Conservation (phyloP, 1,140 invertebrate genomes). For the Solen grandis region DNA sequence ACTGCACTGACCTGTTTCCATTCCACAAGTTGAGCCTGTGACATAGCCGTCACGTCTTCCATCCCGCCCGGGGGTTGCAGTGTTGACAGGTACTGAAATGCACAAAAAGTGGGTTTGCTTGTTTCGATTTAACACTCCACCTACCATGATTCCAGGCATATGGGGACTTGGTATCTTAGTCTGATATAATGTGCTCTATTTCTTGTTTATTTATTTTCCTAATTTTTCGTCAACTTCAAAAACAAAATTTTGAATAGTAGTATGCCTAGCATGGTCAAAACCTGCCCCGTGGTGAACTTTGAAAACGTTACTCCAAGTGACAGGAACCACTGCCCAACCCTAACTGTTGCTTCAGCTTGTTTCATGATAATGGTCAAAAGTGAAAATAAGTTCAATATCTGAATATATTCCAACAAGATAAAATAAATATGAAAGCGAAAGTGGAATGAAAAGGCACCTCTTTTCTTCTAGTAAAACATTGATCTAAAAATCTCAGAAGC, state of each 20-base stretch:
- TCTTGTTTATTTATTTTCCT: background rate
- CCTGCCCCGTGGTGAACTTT: too few species aligned
- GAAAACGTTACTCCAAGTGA: too few species aligned
- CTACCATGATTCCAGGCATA: background rate
- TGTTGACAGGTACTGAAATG: constrained; percentile 89
- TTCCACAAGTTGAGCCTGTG: constrained; percentile 64
- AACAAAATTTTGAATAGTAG: background rate
- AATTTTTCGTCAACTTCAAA: background rate
- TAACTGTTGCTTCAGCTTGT: too few species aligned
- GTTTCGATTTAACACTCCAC: background rate
- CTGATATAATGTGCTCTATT: background rate
- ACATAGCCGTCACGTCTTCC: constrained; percentile 54
- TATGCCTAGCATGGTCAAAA: background rate
- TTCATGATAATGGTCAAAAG: too few species aligned
- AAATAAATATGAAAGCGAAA: too few species aligned
- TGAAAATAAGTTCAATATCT: too few species aligned
- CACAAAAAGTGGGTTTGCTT: background rate
- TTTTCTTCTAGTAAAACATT: too few species aligned
- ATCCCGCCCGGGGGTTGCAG: constrained; percentile 85
- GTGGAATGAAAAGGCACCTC: too few species aligned
- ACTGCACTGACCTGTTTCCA: constrained; percentile 85
- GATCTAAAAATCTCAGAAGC: too few species aligned
- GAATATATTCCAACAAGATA: too few species aligned
- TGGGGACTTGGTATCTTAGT: background rate
- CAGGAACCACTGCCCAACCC: too few species aligned